phyloP scores from a whole-genome alignment of 1,140 invertebrate genomes.

The Popillia japonica region DNA sequence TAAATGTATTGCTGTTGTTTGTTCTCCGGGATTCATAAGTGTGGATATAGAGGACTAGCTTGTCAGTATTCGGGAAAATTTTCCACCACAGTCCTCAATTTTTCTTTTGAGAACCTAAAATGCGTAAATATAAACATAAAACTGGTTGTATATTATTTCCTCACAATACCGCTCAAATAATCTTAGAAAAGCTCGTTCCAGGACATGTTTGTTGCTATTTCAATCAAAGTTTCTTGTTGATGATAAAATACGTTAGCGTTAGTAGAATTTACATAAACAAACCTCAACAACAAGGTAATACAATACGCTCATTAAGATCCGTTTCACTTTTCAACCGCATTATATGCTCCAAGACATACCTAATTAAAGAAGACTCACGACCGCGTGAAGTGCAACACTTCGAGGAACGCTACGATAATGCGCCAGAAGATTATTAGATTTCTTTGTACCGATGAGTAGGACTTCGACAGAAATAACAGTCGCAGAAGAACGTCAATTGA shows the following conservation, averaged over 20 bases:
- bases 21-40: no score
- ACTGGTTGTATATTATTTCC: no score
- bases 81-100: no score
- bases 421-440: conserved; percentile 5
- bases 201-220: no score
- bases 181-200: no score
- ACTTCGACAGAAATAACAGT: neutral
- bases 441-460: neutral
- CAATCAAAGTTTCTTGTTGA: no score
- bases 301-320: conserved; percentile 13
- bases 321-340: conserved; percentile 23
- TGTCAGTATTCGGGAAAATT: no score
- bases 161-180: no score
- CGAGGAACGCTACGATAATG: neutral
- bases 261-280: neutral
- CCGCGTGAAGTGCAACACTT: neutral
- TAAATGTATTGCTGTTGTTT: no score
- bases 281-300: neutral
- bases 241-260: neutral
- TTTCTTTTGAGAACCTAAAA: no score
- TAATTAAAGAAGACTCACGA: conserved; percentile 28
- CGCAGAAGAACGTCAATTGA: conserved; percentile 14
- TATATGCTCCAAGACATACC: conserved; percentile 5
- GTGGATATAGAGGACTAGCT: no score
- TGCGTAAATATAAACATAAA: no score